phyloP scores from a whole-genome alignment of 2,888 invertebrate species.

The Oligia latruncula region DNA sequence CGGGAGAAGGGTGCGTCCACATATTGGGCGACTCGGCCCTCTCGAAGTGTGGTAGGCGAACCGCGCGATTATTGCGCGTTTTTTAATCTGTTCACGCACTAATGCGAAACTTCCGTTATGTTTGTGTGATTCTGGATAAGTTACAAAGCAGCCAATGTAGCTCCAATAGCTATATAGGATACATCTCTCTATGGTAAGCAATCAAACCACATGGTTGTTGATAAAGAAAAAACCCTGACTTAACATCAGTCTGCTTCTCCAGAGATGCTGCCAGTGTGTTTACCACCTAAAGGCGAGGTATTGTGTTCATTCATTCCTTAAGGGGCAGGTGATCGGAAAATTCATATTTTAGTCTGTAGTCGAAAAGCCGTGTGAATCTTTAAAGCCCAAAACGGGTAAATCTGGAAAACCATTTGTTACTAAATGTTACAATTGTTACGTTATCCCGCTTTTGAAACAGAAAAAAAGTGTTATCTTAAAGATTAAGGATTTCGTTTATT shows the following conservation, averaged over 20 bases:
- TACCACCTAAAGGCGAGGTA: neutral
- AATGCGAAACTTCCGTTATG: no score
- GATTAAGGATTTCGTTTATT: conserved; percentile 8
- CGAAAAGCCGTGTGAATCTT: neutral
- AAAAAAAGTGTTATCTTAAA: neutral
- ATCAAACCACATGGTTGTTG: neutral
- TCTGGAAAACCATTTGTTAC: neutral
- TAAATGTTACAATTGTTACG: neutral
- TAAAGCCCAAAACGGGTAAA: neutral
- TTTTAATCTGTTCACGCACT: neutral
- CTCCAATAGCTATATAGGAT: neutral
- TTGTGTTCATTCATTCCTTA: neutral
- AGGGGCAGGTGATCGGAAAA: no score
- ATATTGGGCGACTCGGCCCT: neutral
- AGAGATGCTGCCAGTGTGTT: neutral
- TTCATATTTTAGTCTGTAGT: neutral
- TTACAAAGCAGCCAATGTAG: neutral
- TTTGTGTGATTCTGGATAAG: neutral
- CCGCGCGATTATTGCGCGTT: neutral
- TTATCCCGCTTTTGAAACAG: neutral
- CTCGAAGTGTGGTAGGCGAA: neutral
- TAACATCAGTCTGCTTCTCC: neutral
- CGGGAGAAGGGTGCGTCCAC: neutral
- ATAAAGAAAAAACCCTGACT: no score
- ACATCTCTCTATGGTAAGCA: neutral